Conservation (phyloP, 2,797 vertebrate species). For the Tiaroga cobitis region DNA sequence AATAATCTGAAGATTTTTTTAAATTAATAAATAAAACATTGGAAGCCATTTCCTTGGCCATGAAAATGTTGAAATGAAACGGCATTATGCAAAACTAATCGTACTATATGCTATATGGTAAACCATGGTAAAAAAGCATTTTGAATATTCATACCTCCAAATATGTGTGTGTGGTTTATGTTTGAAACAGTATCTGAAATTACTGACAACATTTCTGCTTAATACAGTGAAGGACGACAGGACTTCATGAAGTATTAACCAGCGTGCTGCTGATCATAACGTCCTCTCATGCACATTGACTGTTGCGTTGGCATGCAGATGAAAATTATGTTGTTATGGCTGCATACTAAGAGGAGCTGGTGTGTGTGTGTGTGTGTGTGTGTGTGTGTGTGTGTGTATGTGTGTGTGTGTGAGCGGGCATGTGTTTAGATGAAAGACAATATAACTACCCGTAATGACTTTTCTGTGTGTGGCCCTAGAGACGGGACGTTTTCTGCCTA, state of each 20-base stretch:
- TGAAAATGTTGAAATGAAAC: conserved; percentile 3
- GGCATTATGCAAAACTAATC: conserved; percentile 1
- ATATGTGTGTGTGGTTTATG: conserved; percentile 21
- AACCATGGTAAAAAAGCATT: neutral
- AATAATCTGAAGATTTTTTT: neutral
- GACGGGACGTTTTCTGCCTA: conserved; percentile 29
- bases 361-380: conserved; percentile 18
- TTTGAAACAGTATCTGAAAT: conserved; percentile 28
- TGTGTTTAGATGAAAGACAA: conserved; percentile 31
- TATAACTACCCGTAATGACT: conserved; percentile 24
- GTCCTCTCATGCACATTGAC: conserved; percentile 23
- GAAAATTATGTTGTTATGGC: conserved; percentile 11
- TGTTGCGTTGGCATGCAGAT: conserved; percentile 16
- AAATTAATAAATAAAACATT: neutral
- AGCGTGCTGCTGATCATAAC: conserved; percentile 3
- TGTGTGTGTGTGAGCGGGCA: neutral
- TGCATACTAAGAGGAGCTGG: conserved; percentile 21
- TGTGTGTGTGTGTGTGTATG: conserved; percentile 23
- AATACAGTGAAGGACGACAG: neutral
- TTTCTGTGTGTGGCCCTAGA: conserved; percentile 3
- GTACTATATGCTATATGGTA: neutral
- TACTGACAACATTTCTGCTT: conserved; percentile 23
- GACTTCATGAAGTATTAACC: conserved; percentile 1
- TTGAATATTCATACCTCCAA: conserved; percentile 21
- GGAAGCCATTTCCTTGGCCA: neutral